Base-by-base conservation (phyloP, 2,888 invertebrate genomes). In the Dryomyza anilis region DNA sequence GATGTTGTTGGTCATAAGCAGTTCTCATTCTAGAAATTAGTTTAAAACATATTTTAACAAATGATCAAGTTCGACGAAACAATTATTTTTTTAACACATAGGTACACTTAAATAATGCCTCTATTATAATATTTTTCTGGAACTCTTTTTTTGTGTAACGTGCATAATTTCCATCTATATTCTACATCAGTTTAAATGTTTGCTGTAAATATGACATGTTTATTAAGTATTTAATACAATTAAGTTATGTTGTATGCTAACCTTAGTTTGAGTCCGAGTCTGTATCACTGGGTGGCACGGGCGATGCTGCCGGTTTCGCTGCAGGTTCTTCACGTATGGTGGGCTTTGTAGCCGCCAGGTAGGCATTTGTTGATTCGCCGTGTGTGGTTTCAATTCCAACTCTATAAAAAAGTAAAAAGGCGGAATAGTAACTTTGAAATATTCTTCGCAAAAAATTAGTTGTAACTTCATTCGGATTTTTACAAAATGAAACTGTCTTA, bases 351-450 rank as follows among this genome's bases (percentile, higher is more conserved):
- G 90, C 91, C 52, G 88, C 85, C 63, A 88, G 83, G 77, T 91
- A 91, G 56, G 91, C 89, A 71, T 87, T 88, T 67, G 89, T 88
- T 36, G 87, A 87, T 75, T 90, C 89, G 19, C 90, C 90, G 76
- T 90, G 89, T 63, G 93, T 93, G 78, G 93, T 93, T 82, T 95
- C 95, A 82, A 96, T 94, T 76, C 94, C 95, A 79, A 96, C 94
- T 79, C 91, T 92, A 72, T 27, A 63, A 57, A 21, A 16, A 29
- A 53, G 14, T 8, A 39, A 3, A n/a, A 39, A 12, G 33, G 33
- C 33, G 33, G 7, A 12, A 39, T 12, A 39, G 39, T n/a, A n/a
- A n/a, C n/a, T n/a, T n/a, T n/a, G n/a, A n/a, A n/a, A n/a, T n/a
- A n/a, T n/a, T n/a, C n/a, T n/a, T n/a, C n/a, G n/a, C n/a, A n/a